Evolutionary conservation across 2,113 vertebrate species (phyloP).

Genomic region (Orthonyx spaldingii): DNA sequence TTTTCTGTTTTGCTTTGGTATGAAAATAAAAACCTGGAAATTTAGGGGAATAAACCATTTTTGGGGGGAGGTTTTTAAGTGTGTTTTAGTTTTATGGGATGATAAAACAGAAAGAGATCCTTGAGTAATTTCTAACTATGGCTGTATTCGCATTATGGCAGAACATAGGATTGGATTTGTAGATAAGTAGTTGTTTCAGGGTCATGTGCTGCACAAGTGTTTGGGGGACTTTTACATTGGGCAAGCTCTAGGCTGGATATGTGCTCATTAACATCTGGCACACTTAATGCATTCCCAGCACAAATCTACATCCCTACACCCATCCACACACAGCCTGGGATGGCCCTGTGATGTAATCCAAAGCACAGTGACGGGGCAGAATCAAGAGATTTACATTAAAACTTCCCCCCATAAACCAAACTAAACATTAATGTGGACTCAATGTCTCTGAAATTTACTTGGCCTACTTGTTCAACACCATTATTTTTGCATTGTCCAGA

Average conservation of each 20-base stretch:
- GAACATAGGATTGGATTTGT: not conserved
- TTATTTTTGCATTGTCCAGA: not conserved
- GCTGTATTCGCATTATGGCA: not conserved
- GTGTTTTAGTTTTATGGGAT: not conserved
- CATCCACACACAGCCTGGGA: not conserved
- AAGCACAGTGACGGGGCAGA: not conserved
- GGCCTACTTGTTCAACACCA: not conserved
- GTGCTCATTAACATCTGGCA: not conserved
- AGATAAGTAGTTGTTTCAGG: not conserved
- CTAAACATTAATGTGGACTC: rapidly evolving
- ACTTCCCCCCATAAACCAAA: not conserved
- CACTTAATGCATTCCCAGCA: not conserved
- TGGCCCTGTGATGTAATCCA: not conserved
- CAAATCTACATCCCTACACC: too few species aligned
- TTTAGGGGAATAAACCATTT: not conserved
- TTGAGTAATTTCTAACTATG: not conserved
- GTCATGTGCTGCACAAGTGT: not conserved
- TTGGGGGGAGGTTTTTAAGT: rapidly evolving
- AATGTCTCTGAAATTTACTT: not conserved
- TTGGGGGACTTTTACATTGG: not conserved
- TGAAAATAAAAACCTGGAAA: not conserved
- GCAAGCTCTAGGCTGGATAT: not conserved
- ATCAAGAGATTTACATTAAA: not conserved
- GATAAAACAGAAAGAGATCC: not conserved
- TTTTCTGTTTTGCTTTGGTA: rapidly evolving